Conservation (phyloP, 2,797 vertebrate genomes). For the Dipus sagitta region DNA sequence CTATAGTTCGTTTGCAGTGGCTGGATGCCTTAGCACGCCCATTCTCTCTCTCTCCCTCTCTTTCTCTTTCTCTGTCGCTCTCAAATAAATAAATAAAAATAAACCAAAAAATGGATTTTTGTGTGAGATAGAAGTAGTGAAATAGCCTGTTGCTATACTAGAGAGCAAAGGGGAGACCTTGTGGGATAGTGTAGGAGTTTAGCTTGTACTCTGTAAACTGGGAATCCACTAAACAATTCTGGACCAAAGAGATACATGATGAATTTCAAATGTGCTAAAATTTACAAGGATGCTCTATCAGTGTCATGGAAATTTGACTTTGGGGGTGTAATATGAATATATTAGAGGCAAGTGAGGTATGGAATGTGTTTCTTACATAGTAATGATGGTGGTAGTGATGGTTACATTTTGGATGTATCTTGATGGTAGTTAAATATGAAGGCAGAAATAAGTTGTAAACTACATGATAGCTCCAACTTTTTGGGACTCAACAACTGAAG, state of each 20-base stretch:
- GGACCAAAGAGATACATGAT: neutral
- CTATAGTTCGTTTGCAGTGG: no score
- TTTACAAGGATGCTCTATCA: neutral
- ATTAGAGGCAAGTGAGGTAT: neutral
- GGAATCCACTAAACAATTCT: neutral
- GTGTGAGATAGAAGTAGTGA: neutral
- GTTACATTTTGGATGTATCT: conserved; percentile 5
- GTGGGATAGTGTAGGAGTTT: neutral
- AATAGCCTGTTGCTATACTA: neutral
- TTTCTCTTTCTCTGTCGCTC: no score
- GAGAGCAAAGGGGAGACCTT: neutral
- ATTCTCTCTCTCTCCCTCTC: no score
- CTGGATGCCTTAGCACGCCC: no score
- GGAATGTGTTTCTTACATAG: neutral
- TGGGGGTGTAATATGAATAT: neutral
- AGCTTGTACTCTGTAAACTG: neutral
- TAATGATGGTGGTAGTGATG: neutral
- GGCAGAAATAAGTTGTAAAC: conserved; percentile 21
- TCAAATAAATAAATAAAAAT: no score
- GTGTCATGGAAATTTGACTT: neutral
- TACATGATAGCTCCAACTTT: no score
- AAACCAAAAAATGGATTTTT: neutral
- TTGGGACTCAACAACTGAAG: neutral
- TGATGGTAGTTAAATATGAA: neutral
- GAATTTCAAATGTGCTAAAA: neutral